These are phyloP conservation scores for Homarus gammarus DNA, from an alignment of 2,888 invertebrate genomes.

Conservation along the genomic window DNA sequence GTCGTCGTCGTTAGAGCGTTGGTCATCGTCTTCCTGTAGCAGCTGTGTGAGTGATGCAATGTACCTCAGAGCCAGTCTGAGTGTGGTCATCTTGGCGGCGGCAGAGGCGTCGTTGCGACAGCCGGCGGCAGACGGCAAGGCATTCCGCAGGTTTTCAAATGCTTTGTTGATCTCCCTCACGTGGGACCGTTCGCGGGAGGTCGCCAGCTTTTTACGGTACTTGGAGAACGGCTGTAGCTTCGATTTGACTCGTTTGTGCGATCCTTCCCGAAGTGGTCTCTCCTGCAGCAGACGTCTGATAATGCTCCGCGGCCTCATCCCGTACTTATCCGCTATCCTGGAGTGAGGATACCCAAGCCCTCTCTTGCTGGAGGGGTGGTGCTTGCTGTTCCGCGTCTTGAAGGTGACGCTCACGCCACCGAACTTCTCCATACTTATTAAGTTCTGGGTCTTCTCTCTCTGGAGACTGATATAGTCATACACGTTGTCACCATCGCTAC, in stretches of 20 bases:
- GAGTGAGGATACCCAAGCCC: constrained; percentile 14
- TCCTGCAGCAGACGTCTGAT: constrained; percentile 34
- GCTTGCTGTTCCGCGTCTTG: constrained; percentile 5
- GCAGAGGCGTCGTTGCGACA: constrained; percentile 20
- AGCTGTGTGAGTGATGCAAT: constrained; percentile 38
- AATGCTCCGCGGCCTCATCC: constrained; percentile 39
- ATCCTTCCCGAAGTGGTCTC: constrained; percentile 14
- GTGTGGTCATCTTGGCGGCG: constrained; percentile 42
- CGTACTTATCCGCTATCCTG: constrained; percentile 34
- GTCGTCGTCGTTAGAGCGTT: neutral
- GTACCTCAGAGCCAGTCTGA: constrained; percentile 42
- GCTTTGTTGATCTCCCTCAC: constrained; percentile 35
- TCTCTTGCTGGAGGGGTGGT: neutral
- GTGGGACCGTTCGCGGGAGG: constrained; percentile 36
- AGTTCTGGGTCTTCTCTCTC: neutral
- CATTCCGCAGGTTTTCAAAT: constrained; percentile 41
- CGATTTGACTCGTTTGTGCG: neutral
- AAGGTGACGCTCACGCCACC: neutral
- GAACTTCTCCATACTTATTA: constrained; percentile 14
- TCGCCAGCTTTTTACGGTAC: constrained; percentile 15
- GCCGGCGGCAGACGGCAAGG: constrained; percentile 4
- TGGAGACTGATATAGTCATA: neutral
- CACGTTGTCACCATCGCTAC: neutral
- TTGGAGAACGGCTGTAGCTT: constrained; percentile 12
- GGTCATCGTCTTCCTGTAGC: constrained; percentile 31